Evolutionary conservation across 2,888 invertebrate genomes (phyloP), one percentile per base, ranked within the genome.

Genomic region (Caenorhabditis sp.): DNA sequence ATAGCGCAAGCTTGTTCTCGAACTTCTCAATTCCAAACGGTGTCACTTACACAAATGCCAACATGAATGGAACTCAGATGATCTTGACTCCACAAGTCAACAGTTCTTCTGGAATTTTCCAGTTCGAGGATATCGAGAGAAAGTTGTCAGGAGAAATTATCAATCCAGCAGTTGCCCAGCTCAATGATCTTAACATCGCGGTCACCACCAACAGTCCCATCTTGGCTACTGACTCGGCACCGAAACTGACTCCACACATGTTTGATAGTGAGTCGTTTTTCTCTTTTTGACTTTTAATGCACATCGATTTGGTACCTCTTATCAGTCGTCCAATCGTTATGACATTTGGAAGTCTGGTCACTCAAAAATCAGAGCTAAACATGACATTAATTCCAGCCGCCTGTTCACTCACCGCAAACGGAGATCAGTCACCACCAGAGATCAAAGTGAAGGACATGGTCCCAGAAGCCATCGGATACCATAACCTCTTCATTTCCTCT

Each of bases 151-250:
- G 35, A 5, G 76, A 72, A 7, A 19, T 84, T 19, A 54, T 82
- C 56, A 64, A 63, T 24, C 85, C 85, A 26, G 81, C 85, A 19
- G 84, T 80, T 19, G 72, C 76, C 2, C 87, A 85, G 26, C 54
- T 87, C 14, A 76, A 73, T 59, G 82, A 87, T 56, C 56, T 87
- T 28, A 81, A 81, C 41, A 80, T 85, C 63, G 82, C 82, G n/a
- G 80, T 83, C 19, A 73, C 84, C n/a, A 35, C 77, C 22, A 83
- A 49, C 58, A 73, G 75, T n/a, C 69, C 82, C 38, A 68, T 56
- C 49, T 35, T 35, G 35, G 58, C 59, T 14, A 26, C 56, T 12
- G 66, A 63, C 12, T 24, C 58, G n/a, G 82, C 85, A 19, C 76
- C 84, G 19, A 82, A 80, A 47, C 54, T 79, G 69, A 85, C 74